These are phyloP conservation scores for Triplophysa yarkandensis DNA, from an alignment of 2,797 vertebrate species.

Conservation along the genomic window DNA sequence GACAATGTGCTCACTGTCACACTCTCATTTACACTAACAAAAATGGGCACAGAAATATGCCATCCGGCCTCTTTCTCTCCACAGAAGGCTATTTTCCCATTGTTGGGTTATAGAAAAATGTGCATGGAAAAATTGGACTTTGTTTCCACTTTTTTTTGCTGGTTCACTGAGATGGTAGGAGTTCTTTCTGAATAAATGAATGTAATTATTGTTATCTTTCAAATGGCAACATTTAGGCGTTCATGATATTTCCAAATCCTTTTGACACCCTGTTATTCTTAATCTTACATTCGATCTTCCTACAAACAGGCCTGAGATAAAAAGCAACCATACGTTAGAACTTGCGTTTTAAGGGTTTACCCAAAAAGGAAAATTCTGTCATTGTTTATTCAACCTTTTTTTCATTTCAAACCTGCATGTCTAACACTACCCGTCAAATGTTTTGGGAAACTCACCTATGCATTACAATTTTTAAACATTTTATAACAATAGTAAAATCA, in stretches of 20 bases:
- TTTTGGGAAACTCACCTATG: too few relatives aligned
- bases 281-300: too few relatives aligned
- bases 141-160: neutral
- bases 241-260: neutral
- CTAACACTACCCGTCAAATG: too few relatives aligned
- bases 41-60: conserved; percentile 41
- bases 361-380: too few relatives aligned
- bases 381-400: too few relatives aligned
- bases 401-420: too few relatives aligned
- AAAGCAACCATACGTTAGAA: too few relatives aligned
- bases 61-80: conserved; percentile 25
- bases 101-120: conserved; percentile 7
- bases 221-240: neutral
- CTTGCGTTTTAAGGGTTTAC: too few relatives aligned
- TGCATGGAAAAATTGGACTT: neutral
- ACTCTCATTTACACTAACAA: conserved; percentile 37
- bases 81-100: conserved; percentile 15
- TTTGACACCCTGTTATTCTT: too few relatives aligned
- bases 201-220: neutral
- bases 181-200: neutral
- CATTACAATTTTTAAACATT: too few relatives aligned
- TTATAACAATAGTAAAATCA: too few relatives aligned
- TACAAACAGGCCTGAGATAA: too few relatives aligned
- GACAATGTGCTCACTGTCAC: conserved; percentile 51
- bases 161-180: neutral